Evolutionary conservation across 2,797 vertebrate species (phyloP), one percentile per base, ranked within the genome.

Genomic region (Centroberyx gerrardi): DNA sequence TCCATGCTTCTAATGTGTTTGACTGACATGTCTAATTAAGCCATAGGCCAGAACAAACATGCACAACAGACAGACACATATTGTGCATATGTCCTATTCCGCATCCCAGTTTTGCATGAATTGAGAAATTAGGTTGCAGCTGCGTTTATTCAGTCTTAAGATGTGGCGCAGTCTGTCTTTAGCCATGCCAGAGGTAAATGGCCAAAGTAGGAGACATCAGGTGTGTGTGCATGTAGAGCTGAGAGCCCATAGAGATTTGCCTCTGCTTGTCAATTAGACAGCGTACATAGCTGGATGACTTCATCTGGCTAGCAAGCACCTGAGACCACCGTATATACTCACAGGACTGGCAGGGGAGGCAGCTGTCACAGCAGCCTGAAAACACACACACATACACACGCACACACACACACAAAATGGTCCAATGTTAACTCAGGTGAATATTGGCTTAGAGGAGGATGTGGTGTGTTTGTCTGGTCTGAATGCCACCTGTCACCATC

Each of bases 401-500:
- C 53, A 56, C 52, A 38, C 60, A 85, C 70, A 59, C 55, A 68
- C 62, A 82, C 68, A 85, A 80, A 87, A 85, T 82, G 83, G 83
- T 83, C 83, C 62, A 59, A 82, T 83, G 86, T 91, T 85, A 89
- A 87, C 90, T 87, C 84, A 89, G 93, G 94, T 89, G 94, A 96
- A 94, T 93, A 92, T 94, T 95, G 94, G 95, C 94, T 94, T 91
- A 91, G 88, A 95, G 93, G 91, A 95, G 95, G 92, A 94, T 76
- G 91, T 91, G 70, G 74, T 72, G 85, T 95, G 93, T 95, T 93
- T 95, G 84, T 92, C 86, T 95, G 92, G 93, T 93, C 88, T 94
- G 94, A 93, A 95, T 88, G 94, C 95, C 96, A 97, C 96, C 96
- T 97, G 96, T 96, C 96, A 94, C 92, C 92, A 63, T 72, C 46